These are phyloP conservation scores for Trachurus trachurus DNA, from an alignment of 2,797 vertebrate species.

Conservation along the genomic window DNA sequence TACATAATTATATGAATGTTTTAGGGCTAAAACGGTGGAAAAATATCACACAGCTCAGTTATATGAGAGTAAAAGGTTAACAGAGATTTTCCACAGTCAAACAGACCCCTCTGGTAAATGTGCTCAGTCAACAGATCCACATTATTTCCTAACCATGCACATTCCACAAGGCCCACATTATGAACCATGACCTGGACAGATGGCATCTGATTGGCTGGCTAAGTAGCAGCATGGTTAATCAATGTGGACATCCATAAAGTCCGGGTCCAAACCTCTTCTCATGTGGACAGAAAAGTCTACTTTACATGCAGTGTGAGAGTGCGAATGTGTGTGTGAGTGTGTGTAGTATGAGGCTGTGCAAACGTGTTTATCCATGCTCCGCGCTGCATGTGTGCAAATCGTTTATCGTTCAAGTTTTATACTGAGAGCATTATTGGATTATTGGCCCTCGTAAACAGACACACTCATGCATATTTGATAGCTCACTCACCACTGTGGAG, in stretches of 20 bases:
- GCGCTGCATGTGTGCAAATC: slow-evolving; percentile 5
- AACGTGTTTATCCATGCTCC: neutral
- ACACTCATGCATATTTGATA: slow-evolving; percentile 37
- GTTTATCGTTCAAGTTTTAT: slow-evolving; percentile 28
- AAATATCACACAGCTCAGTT: slow-evolving; percentile 43
- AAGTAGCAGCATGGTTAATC: slow-evolving; percentile 66
- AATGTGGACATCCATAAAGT: slow-evolving; percentile 61
- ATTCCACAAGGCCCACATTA: slow-evolving; percentile 72
- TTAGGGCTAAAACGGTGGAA: slow-evolving; percentile 39
- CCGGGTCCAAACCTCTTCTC: slow-evolving; percentile 34
- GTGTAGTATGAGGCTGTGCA: neutral
- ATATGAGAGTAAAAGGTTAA: slow-evolving; percentile 69
- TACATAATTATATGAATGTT: slow-evolving; percentile 39
- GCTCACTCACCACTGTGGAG: slow-evolving; percentile 79
- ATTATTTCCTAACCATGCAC: slow-evolving; percentile 73
- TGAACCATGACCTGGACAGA: slow-evolving; percentile 70
- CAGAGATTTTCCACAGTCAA: slow-evolving; percentile 65
- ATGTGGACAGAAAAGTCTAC: slow-evolving; percentile 3
- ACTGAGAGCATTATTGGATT: slow-evolving; percentile 17
- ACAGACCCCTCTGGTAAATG: slow-evolving; percentile 61
- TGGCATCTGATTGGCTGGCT: slow-evolving; percentile 67
- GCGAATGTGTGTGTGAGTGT: neutral
- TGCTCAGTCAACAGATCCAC: slow-evolving; percentile 75
- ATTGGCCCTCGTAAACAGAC: slow-evolving; percentile 23
- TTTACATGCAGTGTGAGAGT: neutral